A percentile compares a stretch with the other conserved stretches of the same genome.
phyloP scores from a whole-genome alignment of 92 coral and sea anemone species.

The Umimayanthus chanpuru region DNA sequence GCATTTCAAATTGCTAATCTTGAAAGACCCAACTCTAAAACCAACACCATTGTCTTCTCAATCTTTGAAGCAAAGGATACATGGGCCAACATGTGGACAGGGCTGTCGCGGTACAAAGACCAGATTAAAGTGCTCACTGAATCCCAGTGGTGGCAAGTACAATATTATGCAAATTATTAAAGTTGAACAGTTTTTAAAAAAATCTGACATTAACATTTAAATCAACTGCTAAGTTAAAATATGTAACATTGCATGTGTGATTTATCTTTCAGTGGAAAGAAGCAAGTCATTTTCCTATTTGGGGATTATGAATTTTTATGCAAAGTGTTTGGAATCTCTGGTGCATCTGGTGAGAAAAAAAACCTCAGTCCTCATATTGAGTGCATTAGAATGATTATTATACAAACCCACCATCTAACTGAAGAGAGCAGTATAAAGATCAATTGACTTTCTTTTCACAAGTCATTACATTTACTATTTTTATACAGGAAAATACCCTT shows the following conservation, averaged over 20 bases:
- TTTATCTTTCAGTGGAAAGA: no score
- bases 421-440: neutral
- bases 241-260: neutral
- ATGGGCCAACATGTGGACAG: no score
- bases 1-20: slow-evolving; percentile 37
- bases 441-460: neutral
- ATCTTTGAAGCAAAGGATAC: no score
- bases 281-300: no score
- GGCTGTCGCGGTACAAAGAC: neutral
- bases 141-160: slow-evolving; percentile 40
- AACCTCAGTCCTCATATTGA: neutral
- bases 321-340: slow-evolving; percentile 25
- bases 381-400: neutral
- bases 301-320: neutral
- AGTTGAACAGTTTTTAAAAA: no score
- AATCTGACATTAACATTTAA: no score
- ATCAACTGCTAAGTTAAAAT: neutral
- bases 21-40: slow-evolving; percentile 29
- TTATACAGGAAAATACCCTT: slow-evolving; percentile 16
- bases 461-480: neutral
- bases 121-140: slow-evolving; percentile 15
- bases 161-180: neutral
- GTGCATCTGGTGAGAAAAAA: slow-evolving; percentile 5
- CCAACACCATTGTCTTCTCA: no score
- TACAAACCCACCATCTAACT: neutral